These are phyloP conservation scores for Diarsia brunnea DNA, from an alignment of 2,888 invertebrate genomes.

Conservation along the genomic window DNA sequence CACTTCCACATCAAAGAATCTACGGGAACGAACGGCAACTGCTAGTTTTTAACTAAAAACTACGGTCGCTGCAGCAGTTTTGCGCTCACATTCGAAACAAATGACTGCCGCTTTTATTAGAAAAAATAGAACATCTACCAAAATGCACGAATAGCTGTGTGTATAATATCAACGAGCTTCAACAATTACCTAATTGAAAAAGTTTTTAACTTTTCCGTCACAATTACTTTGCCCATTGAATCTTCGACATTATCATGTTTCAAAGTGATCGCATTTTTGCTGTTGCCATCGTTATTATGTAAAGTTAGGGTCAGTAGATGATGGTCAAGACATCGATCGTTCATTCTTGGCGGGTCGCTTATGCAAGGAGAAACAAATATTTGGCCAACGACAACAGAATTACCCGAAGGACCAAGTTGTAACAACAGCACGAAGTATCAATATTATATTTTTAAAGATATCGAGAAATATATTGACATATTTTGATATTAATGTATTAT, in stretches of 20 bases:
- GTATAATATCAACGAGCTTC: constrained; percentile 4
- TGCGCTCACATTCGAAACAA: constrained; percentile 3
- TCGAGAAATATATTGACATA: background rate
- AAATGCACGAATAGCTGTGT: background rate
- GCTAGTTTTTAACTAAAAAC: background rate
- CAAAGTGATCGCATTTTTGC: constrained; percentile 26
- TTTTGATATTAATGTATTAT: background rate
- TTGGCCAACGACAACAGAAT: constrained; percentile 18
- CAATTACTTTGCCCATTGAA: constrained; percentile 38
- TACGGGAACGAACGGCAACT: background rate
- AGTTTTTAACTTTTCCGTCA: constrained; percentile 34
- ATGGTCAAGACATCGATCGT: constrained; percentile 31
- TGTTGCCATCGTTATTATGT: constrained; percentile 19
- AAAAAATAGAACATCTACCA: background rate
- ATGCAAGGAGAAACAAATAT: constrained; percentile 26
- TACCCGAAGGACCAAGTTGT: background rate
- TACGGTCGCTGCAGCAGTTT: background rate
- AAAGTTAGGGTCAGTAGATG: background rate
- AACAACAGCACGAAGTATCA: background rate
- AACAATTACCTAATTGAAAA: constrained; percentile 54
- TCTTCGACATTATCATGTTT: constrained; percentile 32
- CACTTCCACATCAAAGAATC: background rate
- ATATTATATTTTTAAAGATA: background rate
- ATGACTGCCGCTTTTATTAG: background rate
- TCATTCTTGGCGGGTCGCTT: constrained; percentile 21